Percentiles rank a stretch among this genome's conserved stretches.
These are phyloP conservation scores for Zelostemma sp. DNA, from an alignment of 1,140 invertebrate species.

Conservation along the genomic window DNA sequence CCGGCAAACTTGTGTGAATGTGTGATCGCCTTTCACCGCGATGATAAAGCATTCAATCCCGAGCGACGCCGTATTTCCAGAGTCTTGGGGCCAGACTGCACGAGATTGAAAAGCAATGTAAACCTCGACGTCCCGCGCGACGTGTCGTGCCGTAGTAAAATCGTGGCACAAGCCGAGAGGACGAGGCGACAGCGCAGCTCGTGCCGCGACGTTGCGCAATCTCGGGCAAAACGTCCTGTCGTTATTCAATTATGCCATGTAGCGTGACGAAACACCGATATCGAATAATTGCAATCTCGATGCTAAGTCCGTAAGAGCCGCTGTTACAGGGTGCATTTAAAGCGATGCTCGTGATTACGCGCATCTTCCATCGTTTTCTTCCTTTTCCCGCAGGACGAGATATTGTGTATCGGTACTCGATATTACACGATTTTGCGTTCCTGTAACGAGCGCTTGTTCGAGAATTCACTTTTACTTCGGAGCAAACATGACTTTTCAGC, in stretches of 20 bases:
- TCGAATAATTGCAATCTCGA: constrained; percentile 50
- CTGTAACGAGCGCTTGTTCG: neutral
- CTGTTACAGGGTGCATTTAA: neutral
- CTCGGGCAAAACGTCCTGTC: constrained; percentile 42
- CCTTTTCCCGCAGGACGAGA: neutral
- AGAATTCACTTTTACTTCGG: too few relatives aligned
- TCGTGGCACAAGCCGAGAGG: constrained; percentile 1
- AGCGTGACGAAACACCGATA: constrained; percentile 45
- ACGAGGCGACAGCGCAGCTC: constrained; percentile 3
- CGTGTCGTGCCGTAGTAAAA: neutral
- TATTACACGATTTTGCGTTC: neutral
- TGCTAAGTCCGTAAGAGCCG: constrained; percentile 15
- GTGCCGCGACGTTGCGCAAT: constrained; percentile 40
- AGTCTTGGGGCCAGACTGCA: constrained; percentile 8
- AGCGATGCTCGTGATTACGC: constrained; percentile 1
- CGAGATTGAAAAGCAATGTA: constrained; percentile 14
- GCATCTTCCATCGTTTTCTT: neutral
- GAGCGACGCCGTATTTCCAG: constrained; percentile 2
- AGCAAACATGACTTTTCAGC: too few relatives aligned
- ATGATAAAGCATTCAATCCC: constrained; percentile 15
- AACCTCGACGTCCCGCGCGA: constrained; percentile 7
- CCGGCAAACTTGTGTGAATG: constrained; percentile 4
- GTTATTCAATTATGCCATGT: constrained; percentile 51
- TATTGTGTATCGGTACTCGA: constrained; percentile 3
- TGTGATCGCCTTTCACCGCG: constrained; percentile 10